Evolutionary conservation across 2,113 vertebrate species (phyloP).

Genomic region (Oryzias woworae): DNA sequence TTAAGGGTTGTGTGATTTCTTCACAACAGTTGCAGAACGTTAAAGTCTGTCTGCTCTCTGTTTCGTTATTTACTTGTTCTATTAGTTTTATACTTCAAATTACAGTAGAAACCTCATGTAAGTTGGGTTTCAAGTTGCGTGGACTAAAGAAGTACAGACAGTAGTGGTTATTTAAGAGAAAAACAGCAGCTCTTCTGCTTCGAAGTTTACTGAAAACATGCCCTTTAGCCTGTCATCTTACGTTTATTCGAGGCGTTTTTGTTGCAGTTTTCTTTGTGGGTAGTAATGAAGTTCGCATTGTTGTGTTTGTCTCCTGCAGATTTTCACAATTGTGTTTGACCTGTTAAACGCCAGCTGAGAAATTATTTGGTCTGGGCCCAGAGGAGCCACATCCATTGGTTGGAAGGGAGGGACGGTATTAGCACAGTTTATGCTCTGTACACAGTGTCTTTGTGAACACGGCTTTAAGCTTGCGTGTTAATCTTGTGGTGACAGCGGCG

Average conservation of each 20-base stretch:
- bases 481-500: constrained; percentile 66
- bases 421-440: constrained; percentile 54
- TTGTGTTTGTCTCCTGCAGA: constrained; percentile 15
- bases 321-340: constrained; percentile 25
- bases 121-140: too few species aligned
- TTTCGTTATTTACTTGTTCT: too few species aligned
- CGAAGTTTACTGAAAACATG: too few species aligned
- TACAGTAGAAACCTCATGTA: too few species aligned
- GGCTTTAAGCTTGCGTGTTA: constrained; percentile 65
- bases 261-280: not conserved
- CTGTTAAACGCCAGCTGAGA: constrained; percentile 22
- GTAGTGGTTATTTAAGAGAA: not conserved
- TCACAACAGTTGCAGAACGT: constrained; percentile 34
- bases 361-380: constrained; percentile 12
- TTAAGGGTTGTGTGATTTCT: constrained; percentile 59
- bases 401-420: constrained; percentile 39
- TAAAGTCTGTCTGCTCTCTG: constrained; percentile 5
- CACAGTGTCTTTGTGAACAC: constrained; percentile 61
- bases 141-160: too few species aligned
- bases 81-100: too few species aligned
- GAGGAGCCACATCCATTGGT: constrained; percentile 30
- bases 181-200: not conserved
- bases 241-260: constrained; percentile 13
- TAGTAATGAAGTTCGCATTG: constrained; percentile 3
- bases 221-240: not conserved